Percentiles rank a stretch among this genome's conserved stretches.
phyloP scores from a whole-genome alignment of 2,113 vertebrate species.

The Coptodon bakossiorum region DNA sequence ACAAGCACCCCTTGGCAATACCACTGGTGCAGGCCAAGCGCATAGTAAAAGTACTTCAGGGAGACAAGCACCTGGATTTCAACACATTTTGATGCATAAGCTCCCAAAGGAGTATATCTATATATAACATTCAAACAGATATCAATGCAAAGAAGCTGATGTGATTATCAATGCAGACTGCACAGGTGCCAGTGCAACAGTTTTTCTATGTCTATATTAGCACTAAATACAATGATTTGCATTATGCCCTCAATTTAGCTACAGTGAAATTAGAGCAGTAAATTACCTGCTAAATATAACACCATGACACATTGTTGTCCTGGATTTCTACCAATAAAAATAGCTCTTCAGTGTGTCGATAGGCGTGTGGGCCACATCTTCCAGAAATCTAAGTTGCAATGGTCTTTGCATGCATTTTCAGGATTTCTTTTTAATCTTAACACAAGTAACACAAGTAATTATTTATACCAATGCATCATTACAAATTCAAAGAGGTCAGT shows the following conservation, averaged over 20 bases:
- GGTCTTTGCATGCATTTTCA: neutral
- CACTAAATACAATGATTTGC: constrained; percentile 15
- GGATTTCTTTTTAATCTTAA: neutral
- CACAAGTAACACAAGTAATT: neutral
- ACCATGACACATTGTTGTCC: constrained; percentile 28
- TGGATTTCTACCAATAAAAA: constrained; percentile 21
- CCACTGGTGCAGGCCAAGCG: neutral
- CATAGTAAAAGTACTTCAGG: neutral
- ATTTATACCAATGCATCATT: neutral
- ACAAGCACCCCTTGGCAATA: neutral
- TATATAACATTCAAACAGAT: neutral
- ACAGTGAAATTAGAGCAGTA: constrained; percentile 28
- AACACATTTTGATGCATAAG: neutral
- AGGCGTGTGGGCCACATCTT: neutral
- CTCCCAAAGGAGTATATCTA: neutral
- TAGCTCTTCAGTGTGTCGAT: neutral
- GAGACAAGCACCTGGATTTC: neutral
- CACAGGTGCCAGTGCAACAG: neutral
- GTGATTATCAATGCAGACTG: neutral
- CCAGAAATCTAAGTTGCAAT: neutral
- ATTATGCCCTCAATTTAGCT: constrained; percentile 7
- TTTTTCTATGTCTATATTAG: neutral
- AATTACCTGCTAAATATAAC: constrained; percentile 49
- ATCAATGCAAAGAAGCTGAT: neutral
- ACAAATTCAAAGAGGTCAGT: neutral